Evolutionary conservation across 2,888 invertebrate species (phyloP).

Genomic region (Laspeyria flexula): DNA sequence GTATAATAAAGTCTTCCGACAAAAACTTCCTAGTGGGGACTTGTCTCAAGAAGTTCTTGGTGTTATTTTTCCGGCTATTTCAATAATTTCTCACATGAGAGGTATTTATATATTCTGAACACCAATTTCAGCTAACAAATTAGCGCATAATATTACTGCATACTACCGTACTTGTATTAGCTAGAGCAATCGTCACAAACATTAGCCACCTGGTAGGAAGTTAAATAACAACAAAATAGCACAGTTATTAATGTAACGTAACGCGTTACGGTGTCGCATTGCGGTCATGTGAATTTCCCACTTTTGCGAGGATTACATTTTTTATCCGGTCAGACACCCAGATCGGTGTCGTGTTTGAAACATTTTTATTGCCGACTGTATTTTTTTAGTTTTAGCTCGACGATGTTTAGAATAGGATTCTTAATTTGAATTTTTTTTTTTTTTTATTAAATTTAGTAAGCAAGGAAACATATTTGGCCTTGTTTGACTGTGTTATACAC

Average conservation of each 20-base stretch:
- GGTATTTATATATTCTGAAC: no score
- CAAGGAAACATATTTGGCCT: not conserved
- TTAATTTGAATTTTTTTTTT: not conserved
- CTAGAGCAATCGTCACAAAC: not conserved
- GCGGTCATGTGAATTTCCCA: constrained; percentile 52
- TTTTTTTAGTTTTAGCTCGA: constrained; percentile 14
- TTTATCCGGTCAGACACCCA: constrained; percentile 42
- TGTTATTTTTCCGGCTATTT: no score
- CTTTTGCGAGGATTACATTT: constrained; percentile 48
- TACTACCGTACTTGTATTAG: not conserved
- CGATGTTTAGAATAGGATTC: constrained; percentile 4
- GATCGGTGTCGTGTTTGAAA: constrained; percentile 30
- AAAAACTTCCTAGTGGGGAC: no score
- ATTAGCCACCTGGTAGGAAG: constrained; percentile 17
- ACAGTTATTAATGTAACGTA: constrained; percentile 49
- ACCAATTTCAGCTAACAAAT: no score
- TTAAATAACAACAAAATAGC: constrained; percentile 27
- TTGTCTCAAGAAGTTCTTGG: no score
- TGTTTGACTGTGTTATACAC: no score
- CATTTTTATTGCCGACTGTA: constrained; percentile 34
- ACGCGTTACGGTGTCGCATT: constrained; percentile 52
- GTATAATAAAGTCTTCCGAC: no score
- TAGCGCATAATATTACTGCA: not conserved
- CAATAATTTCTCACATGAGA: no score
- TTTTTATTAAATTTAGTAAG: no score